Conservation (phyloP, 2,113 vertebrate species). For the Onychostruthus taczanowskii region DNA sequence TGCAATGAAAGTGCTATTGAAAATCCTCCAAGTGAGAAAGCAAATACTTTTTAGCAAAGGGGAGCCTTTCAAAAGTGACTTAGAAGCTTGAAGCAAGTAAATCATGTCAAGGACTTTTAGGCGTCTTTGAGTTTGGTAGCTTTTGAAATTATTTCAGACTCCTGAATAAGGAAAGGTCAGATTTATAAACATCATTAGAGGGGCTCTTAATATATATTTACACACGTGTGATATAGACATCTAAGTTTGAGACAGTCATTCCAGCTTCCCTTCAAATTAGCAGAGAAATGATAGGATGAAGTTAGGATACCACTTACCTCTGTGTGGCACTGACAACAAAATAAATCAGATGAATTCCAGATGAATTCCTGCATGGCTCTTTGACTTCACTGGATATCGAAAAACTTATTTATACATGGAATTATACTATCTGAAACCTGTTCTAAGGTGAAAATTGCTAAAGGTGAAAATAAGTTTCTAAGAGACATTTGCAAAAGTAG, state of each 20-base stretch:
- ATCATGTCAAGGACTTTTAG: neutral
- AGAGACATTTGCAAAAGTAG: neutral
- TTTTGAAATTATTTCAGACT: neutral
- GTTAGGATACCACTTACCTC: neutral
- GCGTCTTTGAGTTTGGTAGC: neutral
- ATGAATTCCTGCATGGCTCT: neutral
- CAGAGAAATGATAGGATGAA: neutral
- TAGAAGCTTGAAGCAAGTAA: neutral
- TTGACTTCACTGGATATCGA: neutral
- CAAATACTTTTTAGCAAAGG: neutral
- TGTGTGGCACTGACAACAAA: neutral
- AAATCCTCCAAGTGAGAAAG: slow-evolving; percentile 22
- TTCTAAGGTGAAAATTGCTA: neutral
- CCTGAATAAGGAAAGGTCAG: neutral
- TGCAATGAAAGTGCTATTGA: neutral
- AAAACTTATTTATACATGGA: accelerated
- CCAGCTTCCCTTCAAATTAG: neutral
- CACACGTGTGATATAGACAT: neutral
- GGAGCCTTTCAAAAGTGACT: neutral
- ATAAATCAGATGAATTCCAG: neutral
- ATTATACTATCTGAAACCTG: neutral
- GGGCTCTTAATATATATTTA: neutral
- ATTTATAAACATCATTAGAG: neutral
- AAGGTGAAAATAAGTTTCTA: neutral
- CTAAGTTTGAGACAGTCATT: neutral